Evolutionary conservation across 2,888 invertebrate genomes (phyloP), one percentile per base, ranked within the genome.

Genomic region (Neelides folsomi): DNA sequence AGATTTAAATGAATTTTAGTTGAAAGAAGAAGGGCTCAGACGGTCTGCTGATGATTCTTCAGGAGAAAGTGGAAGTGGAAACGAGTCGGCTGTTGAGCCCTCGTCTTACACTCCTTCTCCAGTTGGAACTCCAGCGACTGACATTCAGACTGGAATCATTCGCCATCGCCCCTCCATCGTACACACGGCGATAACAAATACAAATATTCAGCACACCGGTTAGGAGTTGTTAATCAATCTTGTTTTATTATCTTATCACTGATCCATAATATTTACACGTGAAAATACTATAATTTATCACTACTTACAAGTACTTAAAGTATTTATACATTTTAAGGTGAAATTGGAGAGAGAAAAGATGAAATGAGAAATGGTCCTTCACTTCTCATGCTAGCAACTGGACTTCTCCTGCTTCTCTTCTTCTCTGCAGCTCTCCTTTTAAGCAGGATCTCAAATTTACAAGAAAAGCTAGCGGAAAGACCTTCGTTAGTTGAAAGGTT

Each of bases 401-500:
- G 75, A 45, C 69, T 79, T 66, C 71, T 78, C 53, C 68, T 77
- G 47, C 69, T 78, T 54, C 69, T 79, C 52, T 74, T 78, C 67
- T 65, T 77, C 47, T 78, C 78, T 18, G 78, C 79, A 16, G 73
- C 75, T 46, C 70, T 77, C 41, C 70, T 79, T 45, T 71, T 78
- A 7, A 77, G 77, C 67, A 71, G 78, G 63, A 76, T 79, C 63
- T 72, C 76, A 55, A 70, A 71, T 62, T 66, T 73, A 10, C 72
- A 73, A 56, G 60, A 64, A 42, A 65, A 65, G 52, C 64, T 68
- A 20, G 51, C 54, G 13, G 55, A 55, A 36, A 49, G 54, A 48
- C 57, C 60, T 37, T 42, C 47, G 20, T 44, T 58, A 36, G 51
- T 50, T 39, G 57, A 57, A 53, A 59, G 57, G 57, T 56, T 35